Conservation (phyloP, 2,888 invertebrate genomes). For the Oconnorella tubifera region DNA sequence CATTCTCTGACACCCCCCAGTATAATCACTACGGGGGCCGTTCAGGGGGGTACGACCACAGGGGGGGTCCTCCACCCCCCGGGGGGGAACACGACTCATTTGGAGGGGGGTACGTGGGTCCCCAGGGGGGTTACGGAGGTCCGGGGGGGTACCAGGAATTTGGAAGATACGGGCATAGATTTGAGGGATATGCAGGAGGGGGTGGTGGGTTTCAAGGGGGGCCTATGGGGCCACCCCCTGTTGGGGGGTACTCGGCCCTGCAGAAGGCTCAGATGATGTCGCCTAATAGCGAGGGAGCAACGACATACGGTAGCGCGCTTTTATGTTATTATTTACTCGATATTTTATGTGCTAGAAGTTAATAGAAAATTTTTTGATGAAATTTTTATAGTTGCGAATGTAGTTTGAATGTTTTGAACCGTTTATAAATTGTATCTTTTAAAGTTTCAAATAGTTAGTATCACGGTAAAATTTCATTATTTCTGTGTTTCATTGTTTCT, state of each 20-base stretch:
- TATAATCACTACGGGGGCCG: not conserved
- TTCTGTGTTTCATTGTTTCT: too few relatives aligned
- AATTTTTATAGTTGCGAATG: too few relatives aligned
- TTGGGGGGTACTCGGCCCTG: not conserved
- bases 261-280: not conserved
- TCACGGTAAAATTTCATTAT: too few relatives aligned
- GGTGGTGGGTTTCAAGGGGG: not conserved
- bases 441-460: not conserved
- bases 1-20: slow-evolving; percentile 5
- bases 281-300: not conserved
- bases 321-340: too few relatives aligned
- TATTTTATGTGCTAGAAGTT: too few relatives aligned
- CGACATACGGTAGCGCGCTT: not conserved
- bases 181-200: not conserved
- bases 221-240: not conserved
- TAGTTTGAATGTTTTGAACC: not conserved
- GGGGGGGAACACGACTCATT: too few relatives aligned
- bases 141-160: slow-evolving; percentile 2
- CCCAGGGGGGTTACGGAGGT: not conserved
- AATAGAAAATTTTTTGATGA: too few relatives aligned
- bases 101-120: not conserved
- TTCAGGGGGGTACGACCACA: not conserved
- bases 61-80: too few relatives aligned
- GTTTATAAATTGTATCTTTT: not conserved
- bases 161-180: not conserved